A percentile compares a stretch with the other conserved stretches of the same genome.
These are phyloP conservation scores for Torymus auratus DNA, from an alignment of 2,888 invertebrate genomes.

Conservation along the genomic window DNA sequence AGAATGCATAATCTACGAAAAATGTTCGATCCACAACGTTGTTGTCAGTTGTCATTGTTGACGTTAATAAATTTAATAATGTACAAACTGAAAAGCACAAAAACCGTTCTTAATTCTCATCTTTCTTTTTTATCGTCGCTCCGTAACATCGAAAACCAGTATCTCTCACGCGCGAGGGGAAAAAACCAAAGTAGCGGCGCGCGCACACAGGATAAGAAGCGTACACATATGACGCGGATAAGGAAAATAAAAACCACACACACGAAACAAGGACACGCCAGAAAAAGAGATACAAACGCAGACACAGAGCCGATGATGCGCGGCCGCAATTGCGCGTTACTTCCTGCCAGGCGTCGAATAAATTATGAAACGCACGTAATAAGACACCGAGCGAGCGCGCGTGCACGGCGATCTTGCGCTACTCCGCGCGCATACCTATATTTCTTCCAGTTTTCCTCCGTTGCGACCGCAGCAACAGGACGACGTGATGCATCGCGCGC, in stretches of 20 bases:
- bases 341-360: conserved; percentile 46
- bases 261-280: conserved; percentile 37
- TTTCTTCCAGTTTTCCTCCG: conserved; percentile 23
- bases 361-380: conserved; percentile 47
- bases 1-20: conserved; percentile 26
- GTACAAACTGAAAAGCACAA: not conserved
- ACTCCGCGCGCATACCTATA: not conserved
- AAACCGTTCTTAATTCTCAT: not conserved
- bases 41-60: conserved; percentile 47
- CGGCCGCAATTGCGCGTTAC: conserved; percentile 40
- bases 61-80: conserved; percentile 52
- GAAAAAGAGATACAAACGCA: not conserved
- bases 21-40: conserved; percentile 32
- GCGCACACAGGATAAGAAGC: not conserved
- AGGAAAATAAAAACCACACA: conserved; percentile 27
- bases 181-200: conserved; percentile 11
- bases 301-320: conserved; percentile 21
- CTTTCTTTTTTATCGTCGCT: too few relatives aligned
- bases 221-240: not conserved
- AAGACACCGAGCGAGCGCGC: conserved; percentile 11
- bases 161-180: not conserved
- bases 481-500: not conserved
- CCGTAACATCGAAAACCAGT: conserved; percentile 2
- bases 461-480: conserved; percentile 6
- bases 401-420: conserved; percentile 8